A percentile compares a stretch with the other conserved stretches of the same genome.
Conservation (phyloP, 35 echinoderm and acorn worm species). For the Ophioderma brevispina region DNA sequence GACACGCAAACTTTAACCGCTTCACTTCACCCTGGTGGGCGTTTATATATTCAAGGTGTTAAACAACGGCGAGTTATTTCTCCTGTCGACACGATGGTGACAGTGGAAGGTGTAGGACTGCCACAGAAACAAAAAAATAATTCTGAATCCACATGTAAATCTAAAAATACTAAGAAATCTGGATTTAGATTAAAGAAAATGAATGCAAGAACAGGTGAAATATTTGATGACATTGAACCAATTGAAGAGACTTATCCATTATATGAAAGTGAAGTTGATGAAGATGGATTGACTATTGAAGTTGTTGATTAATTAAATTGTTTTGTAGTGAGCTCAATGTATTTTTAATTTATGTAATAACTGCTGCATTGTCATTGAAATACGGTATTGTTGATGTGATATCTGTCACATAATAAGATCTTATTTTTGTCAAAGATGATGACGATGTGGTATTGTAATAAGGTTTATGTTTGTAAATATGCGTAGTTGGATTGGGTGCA, state of each 20-base stretch:
- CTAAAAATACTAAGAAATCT: conserved; percentile 17
- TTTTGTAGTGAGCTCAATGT: too few relatives aligned
- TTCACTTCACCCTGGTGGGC: conserved; percentile 2
- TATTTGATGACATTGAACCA: conserved; percentile 52
- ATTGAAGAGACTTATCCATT: neutral
- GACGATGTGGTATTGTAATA: too few relatives aligned
- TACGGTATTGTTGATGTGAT: too few relatives aligned
- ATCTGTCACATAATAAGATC: too few relatives aligned
- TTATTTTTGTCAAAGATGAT: too few relatives aligned
- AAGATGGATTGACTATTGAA: conserved; percentile 86
- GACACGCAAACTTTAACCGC: conserved; percentile 25
- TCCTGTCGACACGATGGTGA: neutral
- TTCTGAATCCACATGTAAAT: too few relatives aligned
- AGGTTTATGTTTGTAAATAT: too few relatives aligned
- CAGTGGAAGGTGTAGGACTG: conserved; percentile 14
- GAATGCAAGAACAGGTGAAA: conserved; percentile 53
- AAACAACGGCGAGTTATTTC: neutral
- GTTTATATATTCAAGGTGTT: conserved; percentile 3
- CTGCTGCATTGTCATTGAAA: too few relatives aligned
- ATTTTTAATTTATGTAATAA: too few relatives aligned
- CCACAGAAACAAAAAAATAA: neutral
- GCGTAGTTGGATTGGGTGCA: too few relatives aligned
- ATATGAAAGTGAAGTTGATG: conserved; percentile 70
- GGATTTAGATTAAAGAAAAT: conserved; percentile 78
- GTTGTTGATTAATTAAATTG: conserved; percentile 1